These are phyloP conservation scores for Engystomops pustulosus DNA, from an alignment of 2,113 vertebrate genomes.

Conservation along the genomic window DNA sequence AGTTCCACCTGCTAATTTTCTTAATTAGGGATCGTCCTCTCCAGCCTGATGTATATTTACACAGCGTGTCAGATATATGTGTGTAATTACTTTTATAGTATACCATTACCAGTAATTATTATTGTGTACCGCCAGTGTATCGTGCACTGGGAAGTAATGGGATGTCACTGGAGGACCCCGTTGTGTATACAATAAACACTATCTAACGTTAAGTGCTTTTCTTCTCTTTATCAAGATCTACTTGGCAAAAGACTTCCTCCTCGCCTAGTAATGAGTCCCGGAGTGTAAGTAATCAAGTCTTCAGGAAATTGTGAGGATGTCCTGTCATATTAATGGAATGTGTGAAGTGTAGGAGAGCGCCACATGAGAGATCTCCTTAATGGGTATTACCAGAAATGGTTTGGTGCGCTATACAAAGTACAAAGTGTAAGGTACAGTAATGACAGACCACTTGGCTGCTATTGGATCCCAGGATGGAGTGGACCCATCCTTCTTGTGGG, in stretches of 20 bases:
- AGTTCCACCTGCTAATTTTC: slow-evolving; percentile 21
- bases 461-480: too few relatives aligned
- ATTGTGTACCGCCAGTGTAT: not conserved
- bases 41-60: not conserved
- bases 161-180: not conserved
- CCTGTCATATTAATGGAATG: slow-evolving; percentile 14
- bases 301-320: slow-evolving; percentile 24
- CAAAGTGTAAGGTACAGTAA: too few relatives aligned
- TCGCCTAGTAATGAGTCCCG: not conserved
- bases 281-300: not conserved
- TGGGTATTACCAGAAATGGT: not conserved
- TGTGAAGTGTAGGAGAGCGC: not conserved
- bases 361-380: not conserved
- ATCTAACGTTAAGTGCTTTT: not conserved
- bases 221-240: slow-evolving; percentile 21
- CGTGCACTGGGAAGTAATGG: not conserved
- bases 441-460: too few relatives aligned
- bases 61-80: not conserved
- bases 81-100: slow-evolving; percentile 32
- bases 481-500: too few relatives aligned
- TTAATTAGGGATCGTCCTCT: not conserved
- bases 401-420: too few relatives aligned
- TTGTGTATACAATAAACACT: not conserved
- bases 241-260: slow-evolving; percentile 18
- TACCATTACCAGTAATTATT: slow-evolving; percentile 37